Base-by-base conservation (phyloP, 2,113 vertebrate genomes). In the Chionomys nivalis region DNA sequence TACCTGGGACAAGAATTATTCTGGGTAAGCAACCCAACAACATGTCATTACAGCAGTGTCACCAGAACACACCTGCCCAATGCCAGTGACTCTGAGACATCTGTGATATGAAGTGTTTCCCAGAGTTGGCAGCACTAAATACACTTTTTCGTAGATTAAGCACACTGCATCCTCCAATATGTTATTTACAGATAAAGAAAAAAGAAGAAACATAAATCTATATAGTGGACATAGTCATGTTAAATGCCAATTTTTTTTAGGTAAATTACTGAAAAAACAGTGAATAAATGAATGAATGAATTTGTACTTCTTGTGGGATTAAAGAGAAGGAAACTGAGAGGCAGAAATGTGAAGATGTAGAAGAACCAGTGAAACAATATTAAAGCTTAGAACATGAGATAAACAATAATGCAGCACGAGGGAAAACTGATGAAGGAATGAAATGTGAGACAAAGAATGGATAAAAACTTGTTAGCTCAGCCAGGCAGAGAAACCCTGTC, bases 381-480 rank as follows among this genome's bases (percentile, higher is more conserved):
- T 49, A 61, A 91, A 79, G 58, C 36, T 93, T 49, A 76, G 44
- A 31, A 96, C 90, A 23, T 76, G 33, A 94, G 79, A 10, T 66
- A 83, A 93, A 36, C 52, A 95, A 63, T 73, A 88, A 81, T 90
- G 23, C 55, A 44, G 1, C 47, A 75, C 16, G 88, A 79, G 16
- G 31, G 42, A 94, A 44, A 81, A 63, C 88, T 92, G 76, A 7
- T 85, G 76, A 91, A 33, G 7, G 14, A 52, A 93, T 89, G 3
- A 93, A 89, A 21, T 75, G 1, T 28, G 65, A 63, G 24, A 55
- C 42, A 42, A 66, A 6, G 28, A 65, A 44, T 81, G 33, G n/a
- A 83, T 91, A 91, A 77, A 65, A 96, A 96, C 31, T 33, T 73
- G 28, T 83, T 28, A 70, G 19, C 16, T 76, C 49, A n/a, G n/a